These are phyloP conservation scores for Holotrichia oblita DNA, from an alignment of 1,140 invertebrate species.

Conservation along the genomic window DNA sequence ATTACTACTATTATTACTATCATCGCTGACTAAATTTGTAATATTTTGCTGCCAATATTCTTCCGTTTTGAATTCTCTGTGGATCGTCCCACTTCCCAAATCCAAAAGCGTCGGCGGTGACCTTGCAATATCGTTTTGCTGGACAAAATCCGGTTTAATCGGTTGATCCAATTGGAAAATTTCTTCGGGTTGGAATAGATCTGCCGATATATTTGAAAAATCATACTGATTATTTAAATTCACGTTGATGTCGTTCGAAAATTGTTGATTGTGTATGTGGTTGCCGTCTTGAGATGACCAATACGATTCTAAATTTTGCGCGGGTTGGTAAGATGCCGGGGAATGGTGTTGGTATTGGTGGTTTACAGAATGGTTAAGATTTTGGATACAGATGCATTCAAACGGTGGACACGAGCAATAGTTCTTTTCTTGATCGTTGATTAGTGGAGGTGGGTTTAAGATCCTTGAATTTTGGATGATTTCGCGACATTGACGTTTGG, in stretches of 20 bases:
- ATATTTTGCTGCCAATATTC: constrained; percentile 58
- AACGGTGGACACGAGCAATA: constrained; percentile 73
- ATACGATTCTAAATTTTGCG: constrained; percentile 52
- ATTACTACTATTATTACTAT: constrained; percentile 56
- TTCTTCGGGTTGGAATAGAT: constrained; percentile 81
- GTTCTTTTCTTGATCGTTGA: constrained; percentile 66
- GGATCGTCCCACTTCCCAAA: constrained; percentile 73
- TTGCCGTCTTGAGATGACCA: constrained; percentile 56
- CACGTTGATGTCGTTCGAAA: constrained; percentile 47
- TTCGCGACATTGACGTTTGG: constrained; percentile 61
- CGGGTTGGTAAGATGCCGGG: constrained; percentile 52
- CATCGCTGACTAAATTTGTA: constrained; percentile 54
- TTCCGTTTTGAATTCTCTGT: constrained; percentile 65
- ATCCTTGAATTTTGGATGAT: constrained; percentile 48
- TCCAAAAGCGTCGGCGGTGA: constrained; percentile 77
- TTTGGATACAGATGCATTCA: constrained; percentile 68
- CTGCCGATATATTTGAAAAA: constrained; percentile 67
- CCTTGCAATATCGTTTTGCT: constrained; percentile 63
- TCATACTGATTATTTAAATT: constrained; percentile 58
- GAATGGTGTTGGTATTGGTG: constrained; percentile 53
- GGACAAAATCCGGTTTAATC: constrained; percentile 68
- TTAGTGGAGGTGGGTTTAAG: constrained; percentile 65
- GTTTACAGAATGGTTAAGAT: constrained; percentile 54
- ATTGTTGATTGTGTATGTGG: constrained; percentile 49
- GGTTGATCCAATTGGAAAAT: constrained; percentile 81